A percentile compares a stretch with the other conserved stretches of the same genome.
Evolutionary conservation across 2,888 invertebrate genomes (phyloP).

Genomic region (Drosophila quinaria): DNA sequence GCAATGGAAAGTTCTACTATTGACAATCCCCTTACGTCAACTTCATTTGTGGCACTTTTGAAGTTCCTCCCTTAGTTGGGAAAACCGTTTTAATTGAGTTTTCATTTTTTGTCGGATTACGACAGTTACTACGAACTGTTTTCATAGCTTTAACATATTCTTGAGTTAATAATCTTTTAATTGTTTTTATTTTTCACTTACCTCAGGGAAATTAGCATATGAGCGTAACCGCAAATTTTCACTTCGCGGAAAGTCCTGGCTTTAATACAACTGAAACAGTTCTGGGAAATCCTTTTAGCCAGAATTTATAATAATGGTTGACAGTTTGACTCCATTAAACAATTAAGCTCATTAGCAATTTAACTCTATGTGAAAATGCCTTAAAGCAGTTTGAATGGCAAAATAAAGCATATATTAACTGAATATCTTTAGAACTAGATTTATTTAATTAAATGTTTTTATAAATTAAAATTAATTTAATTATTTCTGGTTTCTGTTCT

Average conservation of each 20-base stretch:
- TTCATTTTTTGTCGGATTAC: neutral
- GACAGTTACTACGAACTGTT: neutral
- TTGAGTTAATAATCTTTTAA: neutral
- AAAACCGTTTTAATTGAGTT: slow-evolving; percentile 6
- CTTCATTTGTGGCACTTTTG: slow-evolving; percentile 25
- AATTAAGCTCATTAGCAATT: neutral
- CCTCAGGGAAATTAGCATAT: neutral
- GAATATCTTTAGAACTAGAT: no score
- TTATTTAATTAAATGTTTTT: no score
- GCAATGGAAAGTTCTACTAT: slow-evolving; percentile 14
- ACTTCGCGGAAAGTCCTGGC: neutral
- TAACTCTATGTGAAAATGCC: neutral
- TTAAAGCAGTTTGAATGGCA: no score
- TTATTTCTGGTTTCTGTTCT: no score
- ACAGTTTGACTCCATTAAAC: neutral
- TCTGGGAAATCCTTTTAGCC: neutral
- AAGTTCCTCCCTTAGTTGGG: neutral
- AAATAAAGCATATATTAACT: no score
- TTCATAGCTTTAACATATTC: neutral
- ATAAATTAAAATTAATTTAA: no score
- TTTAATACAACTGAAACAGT: neutral
- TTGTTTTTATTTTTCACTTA: neutral
- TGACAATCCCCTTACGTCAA: slow-evolving; percentile 11
- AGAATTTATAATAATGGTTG: neutral
- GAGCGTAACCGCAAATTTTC: neutral